Evolutionary conservation across 1,140 invertebrate genomes (phyloP), one percentile per base, ranked within the genome.

Genomic region (Apis cerana): DNA sequence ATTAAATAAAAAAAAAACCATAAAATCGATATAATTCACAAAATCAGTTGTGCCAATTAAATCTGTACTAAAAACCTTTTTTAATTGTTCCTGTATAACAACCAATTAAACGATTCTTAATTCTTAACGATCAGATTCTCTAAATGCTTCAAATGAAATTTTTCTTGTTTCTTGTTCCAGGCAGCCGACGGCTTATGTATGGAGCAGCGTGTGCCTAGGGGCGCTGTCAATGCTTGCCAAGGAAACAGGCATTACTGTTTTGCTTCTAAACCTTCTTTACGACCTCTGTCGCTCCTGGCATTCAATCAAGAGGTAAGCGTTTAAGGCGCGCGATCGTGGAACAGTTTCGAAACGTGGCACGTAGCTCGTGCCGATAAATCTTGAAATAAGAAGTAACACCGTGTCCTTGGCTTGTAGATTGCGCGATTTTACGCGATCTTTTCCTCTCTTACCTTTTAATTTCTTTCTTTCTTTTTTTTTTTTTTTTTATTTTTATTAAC

Each of bases 221-320:
- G 96, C 96, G n/a, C 92, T 97, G 33, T 97, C 97, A 83, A 98
- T 98, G 97, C 94, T 99, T 83, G 97, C 97, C 80, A 99, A 99
- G 94, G 98, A 99, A 93, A 98, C 98, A 56, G 98, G 98, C 67
- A 96, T 99, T 65, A 98, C 97, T 13, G 96, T 98, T 77, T 95
- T 98, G 81, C 95, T 96, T 43, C 95, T 97, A 70, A 97, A 97
- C 91, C 92, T 97, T 69, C 94, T 95, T 72, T 97, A 96, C 87
- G 97, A 97, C 90, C 94, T 97, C 78, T 97, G 96, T 92, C 94
- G 95, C 80, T 96, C 95, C 88, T 96, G 96, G 96, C 95, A 96
- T 64, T 95, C 95, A 86, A 95, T 97, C 75, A 96, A 95, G 94
- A 96, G 95, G 96, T 97, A 94, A 93, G 90, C 88, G 76, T 87